Evolutionary conservation across 2,797 vertebrate genomes (phyloP).

Genomic region (Melanotaenia trifasciata): DNA sequence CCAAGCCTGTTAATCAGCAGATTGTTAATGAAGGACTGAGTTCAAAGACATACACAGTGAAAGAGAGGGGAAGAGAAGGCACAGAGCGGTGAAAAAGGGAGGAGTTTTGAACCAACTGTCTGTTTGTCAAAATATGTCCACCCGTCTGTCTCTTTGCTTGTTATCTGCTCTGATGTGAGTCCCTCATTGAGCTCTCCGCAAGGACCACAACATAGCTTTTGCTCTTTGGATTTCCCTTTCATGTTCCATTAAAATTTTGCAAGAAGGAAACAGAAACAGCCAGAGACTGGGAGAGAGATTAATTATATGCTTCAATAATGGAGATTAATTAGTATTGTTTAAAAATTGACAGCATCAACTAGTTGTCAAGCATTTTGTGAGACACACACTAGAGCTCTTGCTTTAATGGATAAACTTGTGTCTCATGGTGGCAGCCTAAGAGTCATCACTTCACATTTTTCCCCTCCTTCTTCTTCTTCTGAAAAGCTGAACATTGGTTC

Average conservation of each 20-base stretch:
- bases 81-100: constrained; percentile 62
- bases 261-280: constrained; percentile 68
- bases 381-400: constrained; percentile 53
- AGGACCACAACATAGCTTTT: constrained; percentile 73
- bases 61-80: constrained; percentile 51
- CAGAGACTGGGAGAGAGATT: constrained; percentile 72
- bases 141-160: constrained; percentile 75
- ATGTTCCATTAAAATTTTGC: constrained; percentile 79
- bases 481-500: constrained; percentile 67
- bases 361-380: constrained; percentile 70
- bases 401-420: constrained; percentile 70
- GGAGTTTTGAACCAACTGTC: constrained; percentile 79
- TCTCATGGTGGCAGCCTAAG: constrained; percentile 66
- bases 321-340: constrained; percentile 82
- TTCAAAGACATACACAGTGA: constrained; percentile 75
- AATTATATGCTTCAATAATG: constrained; percentile 81
- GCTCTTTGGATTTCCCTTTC: constrained; percentile 79
- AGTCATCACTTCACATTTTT: constrained; percentile 51
- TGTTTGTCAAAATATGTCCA: constrained; percentile 81
- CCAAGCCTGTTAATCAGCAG: constrained; percentile 81
- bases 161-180: constrained; percentile 78
- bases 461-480: constrained; percentile 42
- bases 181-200: constrained; percentile 72
- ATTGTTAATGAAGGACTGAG: constrained; percentile 83
- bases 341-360: constrained; percentile 79